A percentile compares a stretch with the other conserved stretches of the same genome.
Conservation (phyloP, 2,888 invertebrate genomes). For the Slavum lentiscoides region DNA sequence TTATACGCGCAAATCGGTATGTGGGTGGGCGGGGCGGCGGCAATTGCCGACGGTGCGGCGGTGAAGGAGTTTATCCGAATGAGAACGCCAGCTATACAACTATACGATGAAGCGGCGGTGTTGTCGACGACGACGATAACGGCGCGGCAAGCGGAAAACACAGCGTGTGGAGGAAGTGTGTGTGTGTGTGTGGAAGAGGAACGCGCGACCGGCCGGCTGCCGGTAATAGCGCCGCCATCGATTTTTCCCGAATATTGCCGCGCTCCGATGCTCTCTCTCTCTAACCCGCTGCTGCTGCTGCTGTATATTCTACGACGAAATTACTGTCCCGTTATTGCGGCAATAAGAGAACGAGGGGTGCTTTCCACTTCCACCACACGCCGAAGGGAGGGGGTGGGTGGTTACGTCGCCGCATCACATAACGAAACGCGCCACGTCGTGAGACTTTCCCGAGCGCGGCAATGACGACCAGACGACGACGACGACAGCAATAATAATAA, state of each 20-base stretch:
- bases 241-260: constrained; percentile 49
- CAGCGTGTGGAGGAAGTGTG: not conserved
- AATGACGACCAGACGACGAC: constrained; percentile 41
- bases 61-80: constrained; percentile 14
- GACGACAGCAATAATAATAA: constrained; percentile 23
- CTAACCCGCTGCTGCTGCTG: not conserved
- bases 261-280: constrained; percentile 19
- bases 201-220: constrained; percentile 16
- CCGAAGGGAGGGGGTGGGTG: not conserved
- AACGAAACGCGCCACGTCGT: constrained; percentile 22
- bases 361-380: no score
- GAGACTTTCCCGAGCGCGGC: constrained; percentile 44
- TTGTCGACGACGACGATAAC: not conserved
- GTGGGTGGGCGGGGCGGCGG: no score
- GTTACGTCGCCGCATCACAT: constrained; percentile 11
- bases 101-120: not conserved
- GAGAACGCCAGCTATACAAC: constrained; percentile 29
- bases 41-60: not conserved
- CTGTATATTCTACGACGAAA: not conserved
- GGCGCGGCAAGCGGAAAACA: not conserved
- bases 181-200: not conserved
- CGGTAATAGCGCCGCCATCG: constrained; percentile 48
- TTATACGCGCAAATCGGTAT: not conserved
- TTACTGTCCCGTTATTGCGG: not conserved
- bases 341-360: not conserved